These are phyloP conservation scores for Caenorhabditis japonica DNA, from an alignment of 2,888 invertebrate genomes.

Conservation along the genomic window DNA sequence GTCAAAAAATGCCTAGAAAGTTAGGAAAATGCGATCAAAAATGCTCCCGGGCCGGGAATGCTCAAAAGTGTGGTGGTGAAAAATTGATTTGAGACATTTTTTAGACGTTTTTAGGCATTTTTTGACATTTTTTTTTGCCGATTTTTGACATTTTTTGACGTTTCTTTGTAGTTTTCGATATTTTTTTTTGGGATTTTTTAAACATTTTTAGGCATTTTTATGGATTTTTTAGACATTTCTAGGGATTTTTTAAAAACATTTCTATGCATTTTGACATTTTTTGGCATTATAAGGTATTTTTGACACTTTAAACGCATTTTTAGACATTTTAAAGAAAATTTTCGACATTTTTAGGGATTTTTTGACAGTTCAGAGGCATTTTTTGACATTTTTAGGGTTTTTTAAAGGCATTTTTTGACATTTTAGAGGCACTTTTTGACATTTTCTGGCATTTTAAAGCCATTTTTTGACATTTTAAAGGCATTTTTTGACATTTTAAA, in stretches of 20 bases:
- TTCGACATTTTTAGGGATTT: background rate
- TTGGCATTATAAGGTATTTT: conserved; percentile 96
- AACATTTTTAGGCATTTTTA: background rate
- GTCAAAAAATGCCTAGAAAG: background rate
- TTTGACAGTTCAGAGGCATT: background rate
- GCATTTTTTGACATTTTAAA: background rate
- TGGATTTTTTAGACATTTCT: too few species aligned
- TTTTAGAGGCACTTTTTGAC: too few species aligned
- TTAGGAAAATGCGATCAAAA: background rate
- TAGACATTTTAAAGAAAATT: conserved; percentile 86
- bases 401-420: too few species aligned
- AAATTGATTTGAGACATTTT: too few species aligned
- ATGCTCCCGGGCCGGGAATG: background rate
- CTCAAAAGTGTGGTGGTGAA: background rate
- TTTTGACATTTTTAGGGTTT: background rate
- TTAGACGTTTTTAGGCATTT: too few species aligned
- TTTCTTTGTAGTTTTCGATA: background rate
- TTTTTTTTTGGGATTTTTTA: background rate
- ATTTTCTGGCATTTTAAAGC: too few species aligned
- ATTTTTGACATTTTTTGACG: background rate
- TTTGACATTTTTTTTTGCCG: background rate
- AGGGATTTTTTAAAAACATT: too few species aligned
- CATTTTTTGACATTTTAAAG: too few species aligned
- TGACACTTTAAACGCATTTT: conserved; percentile 99
- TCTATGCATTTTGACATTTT: too few species aligned